Evolutionary conservation across 2,888 invertebrate genomes (phyloP), one percentile per base, ranked within the genome.

Genomic region (Heliconius sara): DNA sequence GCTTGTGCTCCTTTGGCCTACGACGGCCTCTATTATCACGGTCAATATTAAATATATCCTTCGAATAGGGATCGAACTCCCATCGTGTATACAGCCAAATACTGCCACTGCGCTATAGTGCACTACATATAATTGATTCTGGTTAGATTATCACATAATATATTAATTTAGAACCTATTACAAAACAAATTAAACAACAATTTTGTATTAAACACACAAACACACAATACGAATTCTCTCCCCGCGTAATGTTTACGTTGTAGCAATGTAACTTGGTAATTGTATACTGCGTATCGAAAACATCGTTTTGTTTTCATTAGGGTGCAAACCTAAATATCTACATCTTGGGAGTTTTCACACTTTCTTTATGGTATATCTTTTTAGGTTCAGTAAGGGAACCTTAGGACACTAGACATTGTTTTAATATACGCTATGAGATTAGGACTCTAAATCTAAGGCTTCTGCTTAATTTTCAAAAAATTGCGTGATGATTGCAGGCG

Each of bases 221-320:
- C 67, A n/a, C 19, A n/a, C 19, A 27, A 30, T 10, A 27, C 39
- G 12, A 60, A 4, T 27, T 68, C 72, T 74, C 57, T 22, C 39
- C 73, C 30, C 16, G 34, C 47, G 39, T 43, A 52, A 25, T 78
- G 78, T 78, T 78, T 78, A 78, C 78, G 57, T 78, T 74, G 65
- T 74, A 78, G 68, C 73, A 73, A 78, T 67, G 57, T 66, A 43
- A 67, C 67, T 43, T 67, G 27, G 78, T 78, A 78, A 78, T 60
- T 74, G 57, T 74, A 78, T 78, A 78, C 74, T n/a, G n/a, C 12
- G 78, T 71, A 72, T 78, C 66, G 60, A 72, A 78, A 72, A 78
- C 63, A 67, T 22, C 68, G 78, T 67, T 71, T 70, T 79, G 68
- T 79, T 75, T 65, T 57, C 60, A 68, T 78, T 57, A 67, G 78